Conservation (phyloP, 2,113 vertebrate genomes). For the Andinoacara biseriatus region DNA sequence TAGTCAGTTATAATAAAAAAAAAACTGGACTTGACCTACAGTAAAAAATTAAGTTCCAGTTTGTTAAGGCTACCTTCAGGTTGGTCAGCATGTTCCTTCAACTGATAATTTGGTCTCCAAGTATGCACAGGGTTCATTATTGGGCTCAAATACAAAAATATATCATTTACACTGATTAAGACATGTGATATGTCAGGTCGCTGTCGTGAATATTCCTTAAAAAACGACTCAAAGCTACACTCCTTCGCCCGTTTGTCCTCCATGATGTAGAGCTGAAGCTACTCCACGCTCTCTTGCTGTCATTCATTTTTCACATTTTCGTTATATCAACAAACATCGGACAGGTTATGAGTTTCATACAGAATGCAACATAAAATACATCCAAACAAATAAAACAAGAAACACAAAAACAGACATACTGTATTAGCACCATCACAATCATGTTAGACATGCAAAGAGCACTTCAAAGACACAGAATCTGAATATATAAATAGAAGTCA, state of each 20-base stretch:
- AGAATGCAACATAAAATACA: slow-evolving; percentile 45
- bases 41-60: slow-evolving; percentile 52
- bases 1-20: slow-evolving; percentile 34
- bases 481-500: slow-evolving; percentile 60
- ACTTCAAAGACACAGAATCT: slow-evolving; percentile 65
- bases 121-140: slow-evolving; percentile 44
- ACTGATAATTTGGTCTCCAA: slow-evolving; percentile 71
- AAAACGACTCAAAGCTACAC: slow-evolving; percentile 16
- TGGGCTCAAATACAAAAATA: slow-evolving; percentile 63
- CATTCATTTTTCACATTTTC: slow-evolving; percentile 50
- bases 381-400: slow-evolving; percentile 27
- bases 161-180: slow-evolving; percentile 53
- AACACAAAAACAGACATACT: slow-evolving; percentile 21
- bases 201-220: not conserved
- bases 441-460: slow-evolving; percentile 64
- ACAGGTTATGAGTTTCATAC: slow-evolving; percentile 25
- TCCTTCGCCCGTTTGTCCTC: not conserved
- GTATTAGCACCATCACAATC: slow-evolving; percentile 61
- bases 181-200: slow-evolving; percentile 45
- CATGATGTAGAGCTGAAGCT: not conserved
- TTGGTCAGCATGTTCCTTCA: slow-evolving; percentile 49
- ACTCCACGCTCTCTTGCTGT: not conserved
- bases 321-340: not conserved
- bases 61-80: slow-evolving; percentile 54
- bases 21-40: slow-evolving; percentile 39